Conservation (phyloP, 2,888 invertebrate species). For the Hirudinaria manillensis region DNA sequence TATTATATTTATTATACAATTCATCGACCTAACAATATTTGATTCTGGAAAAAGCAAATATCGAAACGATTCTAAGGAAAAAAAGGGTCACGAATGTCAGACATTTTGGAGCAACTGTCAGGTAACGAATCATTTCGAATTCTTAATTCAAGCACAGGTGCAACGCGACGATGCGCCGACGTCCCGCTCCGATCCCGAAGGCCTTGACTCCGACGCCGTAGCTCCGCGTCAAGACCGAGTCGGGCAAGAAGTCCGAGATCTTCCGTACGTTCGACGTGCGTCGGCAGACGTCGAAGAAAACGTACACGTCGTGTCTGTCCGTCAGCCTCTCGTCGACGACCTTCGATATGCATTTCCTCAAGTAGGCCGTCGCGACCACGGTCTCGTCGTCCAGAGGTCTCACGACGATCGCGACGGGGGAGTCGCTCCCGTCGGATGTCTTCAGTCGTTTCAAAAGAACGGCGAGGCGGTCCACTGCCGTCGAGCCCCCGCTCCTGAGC, state of each 20-base stretch:
- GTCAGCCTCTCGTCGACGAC: neutral
- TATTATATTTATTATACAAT: neutral
- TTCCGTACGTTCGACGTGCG: neutral
- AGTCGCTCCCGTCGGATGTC: neutral
- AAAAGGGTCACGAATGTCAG: too few relatives aligned
- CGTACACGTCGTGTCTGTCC: neutral
- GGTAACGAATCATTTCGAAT: too few relatives aligned
- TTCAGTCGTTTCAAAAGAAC: neutral
- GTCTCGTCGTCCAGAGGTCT: neutral
- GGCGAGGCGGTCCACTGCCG: neutral
- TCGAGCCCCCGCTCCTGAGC: neutral
- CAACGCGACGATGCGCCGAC: too few relatives aligned
- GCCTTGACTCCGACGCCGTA: too few relatives aligned
- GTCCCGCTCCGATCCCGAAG: too few relatives aligned
- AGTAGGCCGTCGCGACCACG: neutral
- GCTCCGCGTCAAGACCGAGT: neutral
- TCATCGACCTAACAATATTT: too few relatives aligned
- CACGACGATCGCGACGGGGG: neutral
- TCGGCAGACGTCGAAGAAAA: too few relatives aligned
- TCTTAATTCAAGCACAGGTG: too few relatives aligned
- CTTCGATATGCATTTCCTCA: neutral
- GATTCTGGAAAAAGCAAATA: too few relatives aligned
- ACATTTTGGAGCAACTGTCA: too few relatives aligned
- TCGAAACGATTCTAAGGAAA: too few relatives aligned
- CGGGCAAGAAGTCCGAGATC: neutral